Evolutionary conservation across 2,113 vertebrate species (phyloP), one percentile per base, ranked within the genome.

Genomic region (Prinia subflava): DNA sequence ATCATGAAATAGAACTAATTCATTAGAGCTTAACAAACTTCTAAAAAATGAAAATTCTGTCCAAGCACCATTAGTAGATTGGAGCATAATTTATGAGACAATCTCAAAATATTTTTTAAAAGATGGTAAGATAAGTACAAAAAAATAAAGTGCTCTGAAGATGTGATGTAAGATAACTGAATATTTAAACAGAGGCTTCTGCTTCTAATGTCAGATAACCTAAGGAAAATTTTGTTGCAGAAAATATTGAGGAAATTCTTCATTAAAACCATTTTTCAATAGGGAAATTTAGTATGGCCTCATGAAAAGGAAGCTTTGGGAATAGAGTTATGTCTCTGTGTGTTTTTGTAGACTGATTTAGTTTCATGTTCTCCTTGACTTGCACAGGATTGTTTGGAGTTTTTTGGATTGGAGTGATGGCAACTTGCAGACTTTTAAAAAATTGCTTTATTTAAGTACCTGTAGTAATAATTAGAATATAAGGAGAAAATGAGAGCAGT

Each of bases 61-160:
- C 79, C 82, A 94, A 78, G 37, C 6, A 31, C 76, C 50, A 62
- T 94, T 94, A 95, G 63, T 10, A 91, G 63, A 94, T 80, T 90
- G 82, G 47, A 90, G 39, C 17, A 56, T 18, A 83, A 52, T 42
- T 74, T 86, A 67, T 56, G 39, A 86, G 23, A 57, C 15, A 52
- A 49, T 39, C 25, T 79, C 57, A 65, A 89, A 75, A 73, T 42
- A 47, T 41, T 69, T 84, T 46, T 82, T 23, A 30, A 47, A 67
- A 86, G 33, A 23, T 15, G 14, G 30, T 46, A 89, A 82, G 18
- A 42, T 82, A 90, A 95, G 44, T 67, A 41, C 17, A 92, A 76
- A 79, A 31, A 33, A 78, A 16, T 65, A 39, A 65, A 85, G 39
- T 52, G 17, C 13, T 90, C 12, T 75, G 39, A 77, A 46, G 47